Conservation (phyloP, 2,113 vertebrate species). For the Chitala chitala region DNA sequence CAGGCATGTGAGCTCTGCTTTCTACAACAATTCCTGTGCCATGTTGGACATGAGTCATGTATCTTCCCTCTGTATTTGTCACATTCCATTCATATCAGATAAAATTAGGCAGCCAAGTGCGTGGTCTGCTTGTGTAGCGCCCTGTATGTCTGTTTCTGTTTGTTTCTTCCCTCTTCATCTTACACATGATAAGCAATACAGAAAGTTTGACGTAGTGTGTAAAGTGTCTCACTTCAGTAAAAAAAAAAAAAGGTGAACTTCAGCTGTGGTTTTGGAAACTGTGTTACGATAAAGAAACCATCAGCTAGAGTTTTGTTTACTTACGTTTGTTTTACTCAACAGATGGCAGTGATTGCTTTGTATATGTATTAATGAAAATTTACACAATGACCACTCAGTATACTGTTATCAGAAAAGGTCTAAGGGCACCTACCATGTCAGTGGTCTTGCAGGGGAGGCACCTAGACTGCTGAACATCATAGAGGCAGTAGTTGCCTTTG, state of each 20-base stretch:
- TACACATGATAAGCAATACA: no score
- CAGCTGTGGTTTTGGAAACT: no score
- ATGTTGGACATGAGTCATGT: slow-evolving; percentile 31
- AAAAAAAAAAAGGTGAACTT: background rate
- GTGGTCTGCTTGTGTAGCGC: background rate
- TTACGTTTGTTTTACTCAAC: no score
- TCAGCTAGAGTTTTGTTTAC: no score
- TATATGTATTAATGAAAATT: background rate
- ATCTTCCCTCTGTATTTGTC: slow-evolving; percentile 8
- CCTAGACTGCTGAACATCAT: slow-evolving; percentile 61
- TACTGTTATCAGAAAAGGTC: background rate
- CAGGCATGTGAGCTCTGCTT: background rate
- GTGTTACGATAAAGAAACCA: no score
- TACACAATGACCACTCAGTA: background rate
- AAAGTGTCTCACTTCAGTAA: background rate
- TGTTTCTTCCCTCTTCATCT: background rate
- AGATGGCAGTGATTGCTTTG: background rate
- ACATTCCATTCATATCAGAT: slow-evolving; percentile 18
- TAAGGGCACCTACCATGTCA: slow-evolving; percentile 59
- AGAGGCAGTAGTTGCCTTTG: slow-evolving; percentile 69
- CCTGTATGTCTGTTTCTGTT: background rate
- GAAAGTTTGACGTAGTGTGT: background rate
- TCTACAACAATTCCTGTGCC: background rate
- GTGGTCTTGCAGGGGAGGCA: slow-evolving; percentile 75
- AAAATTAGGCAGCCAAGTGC: slow-evolving; percentile 5